Conservation (phyloP, 2,113 vertebrate genomes). For the Otocyon megalotis region DNA sequence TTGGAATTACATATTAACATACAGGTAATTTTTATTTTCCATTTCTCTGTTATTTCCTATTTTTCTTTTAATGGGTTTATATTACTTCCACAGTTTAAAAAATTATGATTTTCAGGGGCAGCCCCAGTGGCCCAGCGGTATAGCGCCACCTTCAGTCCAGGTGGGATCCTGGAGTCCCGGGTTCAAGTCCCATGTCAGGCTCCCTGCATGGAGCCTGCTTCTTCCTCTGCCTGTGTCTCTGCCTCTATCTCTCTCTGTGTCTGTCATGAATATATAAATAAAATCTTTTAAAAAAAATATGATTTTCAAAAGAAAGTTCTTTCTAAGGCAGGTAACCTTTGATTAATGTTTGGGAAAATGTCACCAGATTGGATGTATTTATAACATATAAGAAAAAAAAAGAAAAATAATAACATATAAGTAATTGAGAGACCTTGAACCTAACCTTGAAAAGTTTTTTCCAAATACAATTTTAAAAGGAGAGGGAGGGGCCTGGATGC, state of each 20-base stretch:
- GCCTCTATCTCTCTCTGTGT: too few species aligned
- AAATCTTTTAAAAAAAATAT: neutral
- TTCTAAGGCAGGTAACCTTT: neutral
- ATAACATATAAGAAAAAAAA: too few species aligned
- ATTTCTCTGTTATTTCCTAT: slow-evolving; percentile 2
- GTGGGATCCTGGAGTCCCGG: too few species aligned
- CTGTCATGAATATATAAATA: too few species aligned
- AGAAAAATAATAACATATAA: neutral
- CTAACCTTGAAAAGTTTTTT: neutral
- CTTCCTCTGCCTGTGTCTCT: too few species aligned
- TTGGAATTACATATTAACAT: neutral
- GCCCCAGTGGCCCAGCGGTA: too few species aligned
- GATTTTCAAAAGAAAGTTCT: slow-evolving; percentile 8
- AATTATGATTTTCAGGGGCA: neutral
- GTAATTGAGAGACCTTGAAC: neutral
- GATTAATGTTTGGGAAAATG: neutral
- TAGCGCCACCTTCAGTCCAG: too few species aligned
- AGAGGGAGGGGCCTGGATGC: too few species aligned
- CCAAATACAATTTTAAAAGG: too few species aligned
- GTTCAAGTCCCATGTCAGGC: too few species aligned
- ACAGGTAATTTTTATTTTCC: neutral
- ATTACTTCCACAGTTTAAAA: neutral
- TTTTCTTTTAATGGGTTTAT: neutral
- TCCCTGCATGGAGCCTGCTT: too few species aligned
- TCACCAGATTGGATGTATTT: neutral